Conservation (phyloP, 2,888 invertebrate species). For the Acleris literana region DNA sequence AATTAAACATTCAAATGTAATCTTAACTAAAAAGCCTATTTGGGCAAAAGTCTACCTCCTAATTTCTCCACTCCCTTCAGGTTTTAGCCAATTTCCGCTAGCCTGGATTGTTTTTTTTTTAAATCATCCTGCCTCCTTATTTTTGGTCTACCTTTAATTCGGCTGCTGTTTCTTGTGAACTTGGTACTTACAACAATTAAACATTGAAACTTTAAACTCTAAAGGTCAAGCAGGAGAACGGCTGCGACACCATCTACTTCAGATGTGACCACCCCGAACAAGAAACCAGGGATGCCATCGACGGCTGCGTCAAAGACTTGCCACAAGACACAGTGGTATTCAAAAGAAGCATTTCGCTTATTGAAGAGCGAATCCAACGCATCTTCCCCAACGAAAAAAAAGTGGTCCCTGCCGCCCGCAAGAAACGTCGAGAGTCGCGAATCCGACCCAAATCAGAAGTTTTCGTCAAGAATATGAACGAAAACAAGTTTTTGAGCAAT, state of each 20-base stretch:
- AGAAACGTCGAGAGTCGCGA: constrained; percentile 40
- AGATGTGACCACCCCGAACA: constrained; percentile 72
- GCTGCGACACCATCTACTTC: constrained; percentile 73
- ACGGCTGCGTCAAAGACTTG: constrained; percentile 49
- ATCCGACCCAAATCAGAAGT: constrained; percentile 59
- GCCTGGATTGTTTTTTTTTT: too few relatives aligned
- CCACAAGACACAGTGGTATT: constrained; percentile 68
- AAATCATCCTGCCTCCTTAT: too few relatives aligned
- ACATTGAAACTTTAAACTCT: too few relatives aligned
- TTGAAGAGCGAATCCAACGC: constrained; percentile 72
- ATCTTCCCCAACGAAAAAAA: constrained; percentile 62
- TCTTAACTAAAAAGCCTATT: too few relatives aligned
- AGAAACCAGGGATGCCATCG: constrained; percentile 68
- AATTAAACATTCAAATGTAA: too few relatives aligned
- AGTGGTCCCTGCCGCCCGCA: constrained; percentile 43
- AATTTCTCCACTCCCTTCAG: too few relatives aligned
- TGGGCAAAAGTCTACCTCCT: too few relatives aligned
- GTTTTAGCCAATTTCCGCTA: too few relatives aligned
- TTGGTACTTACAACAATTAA: too few relatives aligned
- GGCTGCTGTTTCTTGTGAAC: too few relatives aligned
- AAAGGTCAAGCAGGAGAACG: constrained; percentile 74
- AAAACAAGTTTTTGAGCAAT: constrained; percentile 61
- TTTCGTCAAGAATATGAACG: constrained; percentile 52
- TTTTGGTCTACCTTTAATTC: too few relatives aligned
- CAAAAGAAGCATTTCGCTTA: constrained; percentile 72